Evolutionary conservation across 2,797 vertebrate genomes (phyloP).

Genomic region (Poeciliopsis presidionis): DNA sequence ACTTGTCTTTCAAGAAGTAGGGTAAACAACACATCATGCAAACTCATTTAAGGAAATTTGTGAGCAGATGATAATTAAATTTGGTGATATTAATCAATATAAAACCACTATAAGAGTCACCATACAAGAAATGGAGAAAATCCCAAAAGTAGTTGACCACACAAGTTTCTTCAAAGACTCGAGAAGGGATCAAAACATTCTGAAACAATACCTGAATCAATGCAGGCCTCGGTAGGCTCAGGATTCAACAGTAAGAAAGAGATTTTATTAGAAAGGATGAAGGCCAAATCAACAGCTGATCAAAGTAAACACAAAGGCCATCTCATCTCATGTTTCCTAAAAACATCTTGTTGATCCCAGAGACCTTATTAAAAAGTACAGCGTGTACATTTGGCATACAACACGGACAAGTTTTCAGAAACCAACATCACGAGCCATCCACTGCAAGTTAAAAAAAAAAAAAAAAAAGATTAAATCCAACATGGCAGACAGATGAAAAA

Average conservation of each 20-base stretch:
- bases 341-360: background rate
- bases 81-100: background rate
- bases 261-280: background rate
- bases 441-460: background rate
- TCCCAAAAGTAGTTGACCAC: background rate
- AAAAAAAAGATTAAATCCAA: no score
- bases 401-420: no score
- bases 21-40: background rate
- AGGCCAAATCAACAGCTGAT: background rate
- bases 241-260: background rate
- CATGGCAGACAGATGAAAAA: no score
- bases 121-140: background rate
- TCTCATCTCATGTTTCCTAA: background rate
- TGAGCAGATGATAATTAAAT: background rate
- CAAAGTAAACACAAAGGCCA: background rate
- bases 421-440: no score
- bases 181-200: background rate
- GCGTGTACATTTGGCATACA: background rate
- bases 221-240: background rate
- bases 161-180: background rate
- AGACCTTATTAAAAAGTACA: background rate
- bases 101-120: background rate
- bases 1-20: background rate
- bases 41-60: background rate
- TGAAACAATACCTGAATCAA: background rate